These are phyloP conservation scores for Yponomeuta cagnagella DNA, from an alignment of 2,888 invertebrate genomes.

Conservation along the genomic window DNA sequence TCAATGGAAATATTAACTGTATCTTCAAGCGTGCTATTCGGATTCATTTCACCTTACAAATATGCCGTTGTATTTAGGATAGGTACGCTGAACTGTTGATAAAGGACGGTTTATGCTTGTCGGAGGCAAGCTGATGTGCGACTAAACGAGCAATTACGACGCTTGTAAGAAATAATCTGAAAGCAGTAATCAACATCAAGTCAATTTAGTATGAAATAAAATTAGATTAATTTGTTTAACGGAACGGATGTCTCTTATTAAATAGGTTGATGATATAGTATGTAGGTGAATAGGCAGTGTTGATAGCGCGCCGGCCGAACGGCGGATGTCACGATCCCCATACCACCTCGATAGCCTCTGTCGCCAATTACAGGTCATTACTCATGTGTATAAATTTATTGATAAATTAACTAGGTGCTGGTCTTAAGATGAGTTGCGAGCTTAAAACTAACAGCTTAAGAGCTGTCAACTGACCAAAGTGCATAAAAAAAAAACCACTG, in stretches of 20 bases:
- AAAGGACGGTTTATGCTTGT: too few relatives aligned
- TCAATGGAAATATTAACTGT: neutral
- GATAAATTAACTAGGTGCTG: conserved; percentile 31
- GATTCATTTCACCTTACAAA: neutral
- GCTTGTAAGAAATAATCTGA: too few relatives aligned
- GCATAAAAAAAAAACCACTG: too few relatives aligned
- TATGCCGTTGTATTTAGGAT: too few relatives aligned
- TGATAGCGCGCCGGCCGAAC: neutral
- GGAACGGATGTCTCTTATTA: conserved; percentile 5
- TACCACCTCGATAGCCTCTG: conserved; percentile 59
- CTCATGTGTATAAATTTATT: conserved; percentile 58
- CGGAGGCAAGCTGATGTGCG: too few relatives aligned
- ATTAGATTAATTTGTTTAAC: neutral
- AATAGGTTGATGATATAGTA: neutral
- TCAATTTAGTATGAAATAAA: neutral
- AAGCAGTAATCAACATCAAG: too few relatives aligned
- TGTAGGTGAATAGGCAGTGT: neutral
- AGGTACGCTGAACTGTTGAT: too few relatives aligned
- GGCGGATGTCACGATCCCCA: conserved; percentile 68
- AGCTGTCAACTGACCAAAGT: too few relatives aligned
- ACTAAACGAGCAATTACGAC: too few relatives aligned
- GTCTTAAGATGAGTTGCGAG: neutral
- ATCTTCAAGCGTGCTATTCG: neutral
- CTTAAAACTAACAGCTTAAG: neutral
- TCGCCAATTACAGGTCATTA: conserved; percentile 66